A percentile compares a stretch with the other conserved stretches of the same genome.
phyloP scores from a whole-genome alignment of 2,888 invertebrate species.

The Callinectes sapidus region DNA sequence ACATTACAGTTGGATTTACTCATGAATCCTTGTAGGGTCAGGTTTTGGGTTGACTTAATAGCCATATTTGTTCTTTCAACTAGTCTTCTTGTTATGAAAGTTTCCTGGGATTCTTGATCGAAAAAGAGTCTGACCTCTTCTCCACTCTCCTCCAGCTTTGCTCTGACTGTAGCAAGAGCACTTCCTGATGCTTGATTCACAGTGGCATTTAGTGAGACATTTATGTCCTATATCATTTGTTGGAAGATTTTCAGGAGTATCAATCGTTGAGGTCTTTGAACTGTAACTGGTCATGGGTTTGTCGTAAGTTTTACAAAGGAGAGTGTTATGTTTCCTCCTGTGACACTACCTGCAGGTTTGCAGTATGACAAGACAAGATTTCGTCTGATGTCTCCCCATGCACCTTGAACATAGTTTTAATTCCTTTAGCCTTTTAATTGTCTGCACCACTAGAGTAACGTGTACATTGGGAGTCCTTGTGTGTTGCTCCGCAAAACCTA shows the following conservation, averaged over 20 bases:
- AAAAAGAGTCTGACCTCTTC: conserved; percentile 38
- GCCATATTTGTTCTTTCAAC: neutral
- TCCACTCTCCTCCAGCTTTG: neutral
- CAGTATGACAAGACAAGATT: neutral
- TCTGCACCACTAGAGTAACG: conserved; percentile 26
- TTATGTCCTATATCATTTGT: neutral
- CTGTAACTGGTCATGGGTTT: neutral
- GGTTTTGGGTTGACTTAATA: neutral
- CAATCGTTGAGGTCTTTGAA: neutral
- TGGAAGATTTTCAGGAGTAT: neutral
- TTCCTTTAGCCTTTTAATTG: conserved; percentile 3
- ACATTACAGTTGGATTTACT: neutral
- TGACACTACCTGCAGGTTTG: neutral
- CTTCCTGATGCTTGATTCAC: neutral
- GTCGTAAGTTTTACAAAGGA: conserved; percentile 33
- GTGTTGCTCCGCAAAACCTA: conserved; percentile 8
- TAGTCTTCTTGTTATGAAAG: conserved; percentile 3
- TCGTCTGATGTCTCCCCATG: conserved; percentile 6
- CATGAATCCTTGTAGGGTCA: conserved; percentile 42
- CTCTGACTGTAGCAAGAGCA: conserved; percentile 22
- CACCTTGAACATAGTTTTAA: conserved; percentile 20
- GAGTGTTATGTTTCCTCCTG: conserved; percentile 19
- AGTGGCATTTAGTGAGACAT: neutral
- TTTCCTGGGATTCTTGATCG: conserved; percentile 21
- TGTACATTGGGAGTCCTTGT: conserved; percentile 21